Base-by-base conservation (phyloP, 2,888 invertebrate genomes). In the Tiphia femorata region DNA sequence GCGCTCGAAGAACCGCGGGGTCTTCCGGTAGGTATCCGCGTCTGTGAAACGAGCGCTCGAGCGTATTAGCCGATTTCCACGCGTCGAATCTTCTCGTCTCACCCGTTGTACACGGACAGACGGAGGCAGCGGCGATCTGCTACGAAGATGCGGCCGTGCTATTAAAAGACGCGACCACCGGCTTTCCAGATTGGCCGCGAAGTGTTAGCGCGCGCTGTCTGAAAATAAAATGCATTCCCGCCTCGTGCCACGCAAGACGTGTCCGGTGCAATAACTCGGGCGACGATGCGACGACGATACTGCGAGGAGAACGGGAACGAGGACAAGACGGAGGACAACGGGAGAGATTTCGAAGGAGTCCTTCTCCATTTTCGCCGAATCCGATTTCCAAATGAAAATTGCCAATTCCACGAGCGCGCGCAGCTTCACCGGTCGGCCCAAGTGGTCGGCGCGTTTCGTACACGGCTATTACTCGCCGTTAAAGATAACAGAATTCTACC, bases 101-200 rank as follows among this genome's bases (percentile, higher is more conserved):
- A 40, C 35, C 17, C 49, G 16, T n/a, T n/a, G 49, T 49, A 46
- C 10, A 30, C 46, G 21, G n/a, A n/a, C n/a, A n/a, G n/a, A 43
- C 43, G 41, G 55, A 48, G 47, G 44, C 21, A 25, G 46, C 14
- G 35, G 27, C 43, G 23, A 38, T 4, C 46, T 37, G 44, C 29
- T 44, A 19, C 30, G 20, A 29, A 48, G 58, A 53, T 62, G 68
- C 62, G 61, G 49, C 21, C 60, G 59, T 50, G 64, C 75, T 75
- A 75, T 75, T 75, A 74, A 74, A 74, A 75, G 75, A 65, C 68
- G 70, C n/a, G 67, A 71, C 64, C 71, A 66, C 63, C 58, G 67
- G 58, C 63, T 74, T 67, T 68, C 63, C 67, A 70, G 65, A 67
- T 72, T 68, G 67, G 70, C 64, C 56, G 65, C 68, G 64, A 65